Percentiles rank a stretch among this genome's conserved stretches.
Evolutionary conservation across 2,888 invertebrate genomes (phyloP).

Genomic region (Tineola bisselliella): DNA sequence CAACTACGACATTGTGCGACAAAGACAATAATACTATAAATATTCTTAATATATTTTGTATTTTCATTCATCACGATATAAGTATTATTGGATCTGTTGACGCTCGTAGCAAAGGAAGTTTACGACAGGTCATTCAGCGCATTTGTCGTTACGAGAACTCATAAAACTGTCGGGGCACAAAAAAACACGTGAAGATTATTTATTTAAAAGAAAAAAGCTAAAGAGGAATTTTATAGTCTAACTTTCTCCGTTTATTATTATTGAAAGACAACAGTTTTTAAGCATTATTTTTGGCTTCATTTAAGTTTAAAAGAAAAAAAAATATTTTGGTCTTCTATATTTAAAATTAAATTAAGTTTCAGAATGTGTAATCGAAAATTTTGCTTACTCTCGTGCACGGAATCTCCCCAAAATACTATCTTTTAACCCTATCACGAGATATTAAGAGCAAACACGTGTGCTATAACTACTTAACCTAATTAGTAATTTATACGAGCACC

Average conservation of each 20-base stretch:
- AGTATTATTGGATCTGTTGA: neutral
- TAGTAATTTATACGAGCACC: too few species aligned
- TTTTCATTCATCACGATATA: neutral
- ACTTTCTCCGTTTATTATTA: neutral
- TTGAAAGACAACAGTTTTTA: neutral
- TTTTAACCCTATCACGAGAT: too few species aligned
- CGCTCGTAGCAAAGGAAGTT: slow-evolving; percentile 14
- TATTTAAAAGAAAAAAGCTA: neutral
- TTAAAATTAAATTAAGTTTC: too few species aligned
- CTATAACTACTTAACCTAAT: too few species aligned
- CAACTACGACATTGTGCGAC: too few species aligned
- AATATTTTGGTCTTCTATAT: too few species aligned
- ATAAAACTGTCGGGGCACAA: slow-evolving; percentile 20
- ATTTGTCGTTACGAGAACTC: slow-evolving; percentile 21
- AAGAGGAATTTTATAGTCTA: neutral
- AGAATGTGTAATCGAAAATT: too few species aligned
- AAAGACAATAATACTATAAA: too few species aligned
- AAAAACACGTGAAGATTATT: slow-evolving; percentile 1
- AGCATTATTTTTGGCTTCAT: neutral
- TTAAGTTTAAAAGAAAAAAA: neutral
- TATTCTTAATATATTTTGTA: neutral
- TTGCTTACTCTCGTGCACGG: too few species aligned
- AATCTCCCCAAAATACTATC: too few species aligned
- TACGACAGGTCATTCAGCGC: slow-evolving; percentile 17
- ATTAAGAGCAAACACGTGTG: too few species aligned